Evolutionary conservation across 2,113 vertebrate species (phyloP).

Genomic region (Chaetops frenatus): DNA sequence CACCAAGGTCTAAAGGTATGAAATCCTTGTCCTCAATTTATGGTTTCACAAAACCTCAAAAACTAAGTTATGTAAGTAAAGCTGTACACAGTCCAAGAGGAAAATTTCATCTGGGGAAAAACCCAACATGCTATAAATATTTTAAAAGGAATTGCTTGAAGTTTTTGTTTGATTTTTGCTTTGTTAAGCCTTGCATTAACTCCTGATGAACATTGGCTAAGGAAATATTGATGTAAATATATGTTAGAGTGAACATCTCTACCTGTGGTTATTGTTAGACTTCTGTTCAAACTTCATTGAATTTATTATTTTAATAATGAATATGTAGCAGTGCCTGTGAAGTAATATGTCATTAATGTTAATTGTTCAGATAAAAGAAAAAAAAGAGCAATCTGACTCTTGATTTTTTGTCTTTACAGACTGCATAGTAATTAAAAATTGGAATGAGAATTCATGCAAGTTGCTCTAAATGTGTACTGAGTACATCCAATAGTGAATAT

Average conservation of each 20-base stretch:
- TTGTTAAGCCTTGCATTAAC: neutral
- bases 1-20: neutral
- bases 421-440: constrained; percentile 46
- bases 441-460: constrained; percentile 9
- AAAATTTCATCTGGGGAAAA: neutral
- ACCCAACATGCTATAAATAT: neutral
- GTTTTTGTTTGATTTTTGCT: neutral
- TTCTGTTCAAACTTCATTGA: neutral
- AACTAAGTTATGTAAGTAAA: neutral
- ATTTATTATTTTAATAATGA: neutral
- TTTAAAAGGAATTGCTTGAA: neutral
- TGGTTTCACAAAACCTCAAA: neutral
- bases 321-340: neutral
- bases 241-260: neutral
- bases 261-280: neutral
- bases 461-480: neutral
- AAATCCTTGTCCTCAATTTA: neutral
- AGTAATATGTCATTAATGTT: neutral
- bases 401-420: constrained; percentile 25
- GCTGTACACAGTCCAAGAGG: neutral
- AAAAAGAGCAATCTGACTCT: constrained; percentile 29
- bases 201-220: neutral
- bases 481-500: constrained; percentile 3
- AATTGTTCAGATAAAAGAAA: constrained; percentile 53
- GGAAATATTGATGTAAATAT: neutral